A percentile compares a stretch with the other conserved stretches of the same genome.
These are phyloP conservation scores for Coelopa pilipes DNA, from an alignment of 2,888 invertebrate species.

Conservation along the genomic window DNA sequence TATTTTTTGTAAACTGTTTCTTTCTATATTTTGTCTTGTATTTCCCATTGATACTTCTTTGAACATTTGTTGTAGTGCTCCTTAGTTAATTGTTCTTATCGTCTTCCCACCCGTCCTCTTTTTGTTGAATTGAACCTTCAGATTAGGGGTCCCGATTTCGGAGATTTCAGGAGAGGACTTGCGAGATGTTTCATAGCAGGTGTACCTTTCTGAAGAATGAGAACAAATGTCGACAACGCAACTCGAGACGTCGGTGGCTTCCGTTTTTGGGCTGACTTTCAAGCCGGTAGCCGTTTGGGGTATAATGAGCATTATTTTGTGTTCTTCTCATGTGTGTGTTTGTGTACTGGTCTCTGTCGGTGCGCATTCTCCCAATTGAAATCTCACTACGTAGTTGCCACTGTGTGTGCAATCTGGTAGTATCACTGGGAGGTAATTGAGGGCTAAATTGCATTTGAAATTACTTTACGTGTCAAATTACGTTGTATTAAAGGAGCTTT, in stretches of 20 bases:
- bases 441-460: slow-evolving; percentile 57
- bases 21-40: no score
- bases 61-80: no score
- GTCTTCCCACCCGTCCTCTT: no score
- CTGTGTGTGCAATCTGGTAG: background rate
- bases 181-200: background rate
- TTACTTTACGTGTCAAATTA: slow-evolving; percentile 55
- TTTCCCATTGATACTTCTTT: no score
- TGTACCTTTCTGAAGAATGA: slow-evolving; percentile 1
- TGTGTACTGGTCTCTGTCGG: slow-evolving; percentile 1
- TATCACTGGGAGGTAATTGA: no score
- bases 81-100: no score
- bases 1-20: no score
- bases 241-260: background rate
- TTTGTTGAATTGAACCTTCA: no score
- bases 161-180: no score
- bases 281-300: slow-evolving; percentile 4
- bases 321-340: background rate
- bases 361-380: no score
- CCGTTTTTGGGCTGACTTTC: background rate
- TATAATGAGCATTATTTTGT: background rate
- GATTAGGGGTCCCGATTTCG: no score
- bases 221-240: background rate
- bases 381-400: no score
- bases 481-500: slow-evolving; percentile 32